Evolutionary conservation across 2,113 vertebrate genomes (phyloP).

Genomic region (Perca fluviatilis): DNA sequence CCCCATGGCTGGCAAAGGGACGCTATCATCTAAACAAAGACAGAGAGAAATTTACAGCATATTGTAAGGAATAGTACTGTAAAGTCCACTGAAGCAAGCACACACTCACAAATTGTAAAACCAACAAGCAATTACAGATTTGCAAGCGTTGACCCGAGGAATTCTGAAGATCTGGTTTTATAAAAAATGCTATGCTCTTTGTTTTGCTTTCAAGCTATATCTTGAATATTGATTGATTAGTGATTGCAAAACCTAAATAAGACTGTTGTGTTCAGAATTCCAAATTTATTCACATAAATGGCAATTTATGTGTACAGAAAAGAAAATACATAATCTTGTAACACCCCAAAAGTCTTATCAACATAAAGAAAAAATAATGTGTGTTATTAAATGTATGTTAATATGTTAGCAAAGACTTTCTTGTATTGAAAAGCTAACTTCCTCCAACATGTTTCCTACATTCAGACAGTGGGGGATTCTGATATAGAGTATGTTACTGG

Average conservation of each 20-base stretch:
- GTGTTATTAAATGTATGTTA: conserved; percentile 44
- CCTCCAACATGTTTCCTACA: conserved; percentile 59
- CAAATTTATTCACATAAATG: conserved; percentile 40
- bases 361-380: background rate
- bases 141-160: conserved; percentile 42
- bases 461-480: conserved; percentile 44
- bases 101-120: conserved; percentile 56
- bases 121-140: conserved; percentile 55
- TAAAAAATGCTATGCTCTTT: background rate
- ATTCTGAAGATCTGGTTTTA: conserved; percentile 44
- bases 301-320: conserved; percentile 20
- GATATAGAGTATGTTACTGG: conserved; percentile 36
- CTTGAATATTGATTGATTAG: background rate
- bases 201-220: background rate
- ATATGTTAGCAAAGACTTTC: conserved; percentile 55
- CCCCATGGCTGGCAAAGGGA: conserved; percentile 87
- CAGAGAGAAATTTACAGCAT: conserved; percentile 86
- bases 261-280: conserved; percentile 43
- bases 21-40: conserved; percentile 96
- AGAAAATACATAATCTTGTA: background rate
- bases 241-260: background rate
- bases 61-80: conserved; percentile 84
- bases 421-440: conserved; percentile 36
- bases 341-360: background rate
- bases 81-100: conserved; percentile 79